Percentiles rank a stretch among this genome's conserved stretches.
Evolutionary conservation across 2,797 vertebrate species (phyloP).

Genomic region (Sebastes minor): DNA sequence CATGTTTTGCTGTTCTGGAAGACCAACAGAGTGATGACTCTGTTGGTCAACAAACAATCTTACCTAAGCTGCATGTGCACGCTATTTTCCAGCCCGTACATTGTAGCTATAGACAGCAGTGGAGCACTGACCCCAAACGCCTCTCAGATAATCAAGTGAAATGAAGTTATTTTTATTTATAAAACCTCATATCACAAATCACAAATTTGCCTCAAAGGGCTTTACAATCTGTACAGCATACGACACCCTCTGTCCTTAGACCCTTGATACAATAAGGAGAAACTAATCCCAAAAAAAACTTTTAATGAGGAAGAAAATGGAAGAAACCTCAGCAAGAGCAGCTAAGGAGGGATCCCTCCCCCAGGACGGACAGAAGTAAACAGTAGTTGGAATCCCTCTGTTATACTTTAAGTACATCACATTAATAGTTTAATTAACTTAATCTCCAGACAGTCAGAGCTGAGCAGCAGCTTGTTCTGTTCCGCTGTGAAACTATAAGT

Average conservation of each 20-base stretch:
- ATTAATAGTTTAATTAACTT: not conserved
- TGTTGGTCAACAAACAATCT: not conserved
- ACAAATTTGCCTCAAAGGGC: no score
- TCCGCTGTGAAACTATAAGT: not conserved
- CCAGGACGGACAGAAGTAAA: not conserved
- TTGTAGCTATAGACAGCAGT: no score
- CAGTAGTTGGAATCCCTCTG: not conserved
- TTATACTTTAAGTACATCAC: not conserved
- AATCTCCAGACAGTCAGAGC: not conserved
- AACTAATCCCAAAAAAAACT: not conserved
- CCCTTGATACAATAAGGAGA: not conserved
- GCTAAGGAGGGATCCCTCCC: not conserved
- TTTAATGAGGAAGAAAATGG: not conserved
- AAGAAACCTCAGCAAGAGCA: not conserved
- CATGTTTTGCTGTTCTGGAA: not conserved
- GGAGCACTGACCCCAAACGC: not conserved
- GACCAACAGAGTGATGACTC: no score
- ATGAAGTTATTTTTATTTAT: not conserved
- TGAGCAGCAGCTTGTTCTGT: not conserved
- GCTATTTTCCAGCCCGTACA: not conserved
- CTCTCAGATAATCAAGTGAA: not conserved
- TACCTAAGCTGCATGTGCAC: not conserved
- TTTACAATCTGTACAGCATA: not conserved
- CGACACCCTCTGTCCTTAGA: not conserved
- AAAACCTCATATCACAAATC: no score